Conservation (phyloP, 2,797 vertebrate genomes). For the Cirrhinus mrigala region DNA sequence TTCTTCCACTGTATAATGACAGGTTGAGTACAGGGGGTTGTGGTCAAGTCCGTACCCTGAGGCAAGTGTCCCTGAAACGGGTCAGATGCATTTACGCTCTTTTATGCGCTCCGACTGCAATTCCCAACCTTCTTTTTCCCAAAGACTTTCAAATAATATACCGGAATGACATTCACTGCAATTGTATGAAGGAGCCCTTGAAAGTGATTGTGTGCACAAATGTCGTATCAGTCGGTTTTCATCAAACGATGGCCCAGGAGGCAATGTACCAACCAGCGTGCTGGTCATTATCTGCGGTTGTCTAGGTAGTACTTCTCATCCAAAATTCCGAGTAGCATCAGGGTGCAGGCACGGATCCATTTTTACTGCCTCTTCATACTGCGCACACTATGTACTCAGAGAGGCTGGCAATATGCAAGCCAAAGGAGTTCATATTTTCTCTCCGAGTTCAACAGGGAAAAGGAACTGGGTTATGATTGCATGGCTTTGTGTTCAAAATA, state of each 20-base stretch:
- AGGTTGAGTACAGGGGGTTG: neutral
- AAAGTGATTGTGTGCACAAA: conserved; percentile 23
- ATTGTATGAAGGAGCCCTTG: conserved; percentile 3
- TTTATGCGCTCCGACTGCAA: neutral
- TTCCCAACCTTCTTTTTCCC: neutral
- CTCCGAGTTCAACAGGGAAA: conserved; percentile 52
- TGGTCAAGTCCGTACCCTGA: neutral
- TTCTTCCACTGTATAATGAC: neutral
- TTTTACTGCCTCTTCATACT: conserved; percentile 57
- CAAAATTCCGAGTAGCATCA: conserved; percentile 55
- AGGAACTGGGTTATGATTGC: conserved; percentile 62
- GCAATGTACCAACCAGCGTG: neutral
- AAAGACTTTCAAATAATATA: conserved; percentile 12
- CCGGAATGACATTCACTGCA: neutral
- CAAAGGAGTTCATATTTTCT: conserved; percentile 54
- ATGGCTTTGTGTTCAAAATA: conserved; percentile 60
- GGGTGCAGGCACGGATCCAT: conserved; percentile 47
- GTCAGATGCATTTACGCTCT: neutral
- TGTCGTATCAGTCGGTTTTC: neutral
- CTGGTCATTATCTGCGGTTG: conserved; percentile 28
- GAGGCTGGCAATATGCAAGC: conserved; percentile 37
- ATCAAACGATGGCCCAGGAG: conserved; percentile 10
- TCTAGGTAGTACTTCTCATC: conserved; percentile 31
- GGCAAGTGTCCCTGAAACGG: neutral
- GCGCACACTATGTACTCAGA: conserved; percentile 40